phyloP scores from a whole-genome alignment of 2,797 vertebrate genomes.

The Xiphorhynchus erythropygius region DNA sequence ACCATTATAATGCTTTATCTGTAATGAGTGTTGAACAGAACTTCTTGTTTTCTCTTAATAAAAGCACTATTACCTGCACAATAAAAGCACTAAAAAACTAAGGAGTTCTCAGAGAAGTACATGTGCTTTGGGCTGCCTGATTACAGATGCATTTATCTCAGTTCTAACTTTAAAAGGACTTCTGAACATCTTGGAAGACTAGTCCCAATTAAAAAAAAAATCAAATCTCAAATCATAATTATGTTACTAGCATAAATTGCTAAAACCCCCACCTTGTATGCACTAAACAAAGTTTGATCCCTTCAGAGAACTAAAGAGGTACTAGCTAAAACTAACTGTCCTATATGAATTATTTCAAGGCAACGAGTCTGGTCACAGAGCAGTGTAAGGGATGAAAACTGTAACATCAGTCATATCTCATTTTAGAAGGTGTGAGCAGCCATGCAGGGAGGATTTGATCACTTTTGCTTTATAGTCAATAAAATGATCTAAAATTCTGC shows the following conservation, averaged over 20 bases:
- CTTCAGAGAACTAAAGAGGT: neutral
- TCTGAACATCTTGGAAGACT: neutral
- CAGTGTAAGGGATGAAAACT: neutral
- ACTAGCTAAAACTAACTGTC: neutral
- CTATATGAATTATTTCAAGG: neutral
- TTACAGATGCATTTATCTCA: neutral
- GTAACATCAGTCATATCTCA: neutral
- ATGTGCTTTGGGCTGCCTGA: neutral
- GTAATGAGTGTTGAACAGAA: neutral
- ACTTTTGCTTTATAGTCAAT: neutral
- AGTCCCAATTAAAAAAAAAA: neutral
- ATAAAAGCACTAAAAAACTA: neutral
- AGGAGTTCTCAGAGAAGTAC: neutral
- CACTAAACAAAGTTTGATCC: neutral
- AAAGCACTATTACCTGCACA: neutral
- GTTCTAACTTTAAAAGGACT: neutral
- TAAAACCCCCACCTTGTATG: fast-evolving
- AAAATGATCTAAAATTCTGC: neutral
- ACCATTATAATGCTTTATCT: neutral
- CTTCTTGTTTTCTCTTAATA: neutral
- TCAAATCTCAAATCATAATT: neutral
- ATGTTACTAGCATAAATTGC: neutral
- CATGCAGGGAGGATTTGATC: neutral
- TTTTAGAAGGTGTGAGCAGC: neutral
- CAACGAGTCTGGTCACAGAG: neutral